These are phyloP conservation scores for Cacatua alba DNA, from an alignment of 2,113 vertebrate species.

Conservation along the genomic window DNA sequence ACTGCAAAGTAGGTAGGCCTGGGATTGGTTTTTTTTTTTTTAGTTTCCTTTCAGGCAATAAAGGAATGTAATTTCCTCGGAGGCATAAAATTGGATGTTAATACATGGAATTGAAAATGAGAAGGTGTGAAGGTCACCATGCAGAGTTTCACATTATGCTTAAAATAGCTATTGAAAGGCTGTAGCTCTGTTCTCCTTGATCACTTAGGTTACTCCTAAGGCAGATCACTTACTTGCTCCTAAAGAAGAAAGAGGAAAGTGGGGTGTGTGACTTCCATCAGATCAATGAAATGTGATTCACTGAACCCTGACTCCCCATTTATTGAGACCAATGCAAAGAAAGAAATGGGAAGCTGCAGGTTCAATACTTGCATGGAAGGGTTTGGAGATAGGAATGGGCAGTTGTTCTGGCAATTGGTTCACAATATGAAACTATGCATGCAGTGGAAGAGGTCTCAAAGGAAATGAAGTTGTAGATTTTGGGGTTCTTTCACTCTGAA, in stretches of 20 bases:
- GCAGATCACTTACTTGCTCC: not conserved
- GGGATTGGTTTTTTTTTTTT: not conserved
- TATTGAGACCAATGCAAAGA: not conserved
- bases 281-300: not conserved
- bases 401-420: not conserved
- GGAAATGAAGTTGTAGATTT: not conserved
- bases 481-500: not conserved
- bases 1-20: not conserved
- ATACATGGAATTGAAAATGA: not conserved
- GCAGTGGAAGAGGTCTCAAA: not conserved
- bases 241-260: not conserved
- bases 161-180: not conserved
- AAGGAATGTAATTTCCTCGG: not conserved
- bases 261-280: not conserved
- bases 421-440: accelerated
- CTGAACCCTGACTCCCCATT: not conserved
- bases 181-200: not conserved
- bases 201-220: not conserved
- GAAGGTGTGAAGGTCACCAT: not conserved
- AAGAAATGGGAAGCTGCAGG: not conserved
- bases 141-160: not conserved
- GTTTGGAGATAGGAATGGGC: not conserved
- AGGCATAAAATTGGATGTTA: not conserved
- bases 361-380: not conserved
- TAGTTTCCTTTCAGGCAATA: not conserved